phyloP scores from a whole-genome alignment of 2,888 invertebrate genomes.

The Epistrophe grossulariae region DNA sequence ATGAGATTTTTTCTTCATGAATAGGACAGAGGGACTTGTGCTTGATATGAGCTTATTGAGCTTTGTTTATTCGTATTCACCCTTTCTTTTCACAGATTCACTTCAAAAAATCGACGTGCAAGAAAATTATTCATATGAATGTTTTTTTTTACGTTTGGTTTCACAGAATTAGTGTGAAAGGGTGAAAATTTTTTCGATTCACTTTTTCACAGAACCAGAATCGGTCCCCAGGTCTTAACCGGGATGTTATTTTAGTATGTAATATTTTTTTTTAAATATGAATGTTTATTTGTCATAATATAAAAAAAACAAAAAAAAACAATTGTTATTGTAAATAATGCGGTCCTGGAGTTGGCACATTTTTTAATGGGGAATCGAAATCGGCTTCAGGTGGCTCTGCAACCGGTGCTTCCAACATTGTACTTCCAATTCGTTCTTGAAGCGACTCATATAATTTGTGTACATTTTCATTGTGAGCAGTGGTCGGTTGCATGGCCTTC shows the following conservation, averaged over 20 bases:
- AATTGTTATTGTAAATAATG: slow-evolving; percentile 83
- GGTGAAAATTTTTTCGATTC: too few relatives aligned
- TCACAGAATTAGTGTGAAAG: too few relatives aligned
- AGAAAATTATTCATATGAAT: too few relatives aligned
- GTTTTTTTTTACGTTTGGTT: too few relatives aligned
- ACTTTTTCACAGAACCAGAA: too few relatives aligned
- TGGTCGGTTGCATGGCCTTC: slow-evolving; percentile 85
- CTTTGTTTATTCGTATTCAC: too few relatives aligned
- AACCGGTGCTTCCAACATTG: slow-evolving; percentile 87
- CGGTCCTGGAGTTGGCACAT: slow-evolving; percentile 92
- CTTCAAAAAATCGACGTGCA: too few relatives aligned
- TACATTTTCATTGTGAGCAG: slow-evolving; percentile 93
- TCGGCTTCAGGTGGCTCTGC: slow-evolving; percentile 89
- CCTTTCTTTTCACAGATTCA: too few relatives aligned
- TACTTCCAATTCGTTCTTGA: slow-evolving; percentile 90
- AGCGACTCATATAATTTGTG: slow-evolving; percentile 91
- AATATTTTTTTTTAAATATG: not conserved
- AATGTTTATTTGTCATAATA: not conserved
- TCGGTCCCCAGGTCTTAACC: too few relatives aligned
- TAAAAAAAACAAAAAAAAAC: not conserved
- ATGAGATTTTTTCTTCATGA: too few relatives aligned
- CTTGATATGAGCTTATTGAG: too few relatives aligned
- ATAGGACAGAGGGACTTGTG: too few relatives aligned
- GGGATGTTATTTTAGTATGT: not conserved
- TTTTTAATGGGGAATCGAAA: slow-evolving; percentile 93